Base-by-base conservation (phyloP, 1,140 invertebrate species). In the Caenorhabditis tropicalis region DNA sequence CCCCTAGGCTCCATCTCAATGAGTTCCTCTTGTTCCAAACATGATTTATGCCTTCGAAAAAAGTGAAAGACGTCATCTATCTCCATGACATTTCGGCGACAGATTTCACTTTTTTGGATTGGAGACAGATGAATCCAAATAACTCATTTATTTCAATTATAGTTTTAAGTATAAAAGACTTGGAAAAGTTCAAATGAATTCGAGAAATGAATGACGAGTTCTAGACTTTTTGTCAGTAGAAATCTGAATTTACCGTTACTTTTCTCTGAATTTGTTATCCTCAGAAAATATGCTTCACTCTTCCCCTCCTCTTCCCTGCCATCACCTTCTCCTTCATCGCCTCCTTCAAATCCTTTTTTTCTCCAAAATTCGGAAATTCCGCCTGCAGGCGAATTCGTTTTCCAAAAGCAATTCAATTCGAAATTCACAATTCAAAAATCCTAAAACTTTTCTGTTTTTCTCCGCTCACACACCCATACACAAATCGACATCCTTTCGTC, bases 351-450 rank as follows among this genome's bases (percentile, higher is more conserved):
- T 58, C 53, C 21, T n/a, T 2, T 27, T 58, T 58, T 58, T 29
- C 31, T 21, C 58, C 36, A 24, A 74, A 74, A 74, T 65, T 65
- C 58, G 58, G 16, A 24, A 74, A 74, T 74, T 74, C 65, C 65
- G 65, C 65, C 65, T 43, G 65, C 36, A 74, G 65, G 65, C 65
- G 29, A 74, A 56, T 56, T 74, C 33, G 2, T 43, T 31, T 24
- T 31, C 36, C 65, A 74, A 74, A 74, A 74, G 65, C 65, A 74
- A 74, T 74, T 74, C 65, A 74, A 74, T 74, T 74, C 65, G 65
- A 74, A 74, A 74, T 74, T 74, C 36, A 74, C 36, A 74, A 65
- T 65, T 65, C 58, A 74, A 74, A 74, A 74, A 74, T 74, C 65
- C 65, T 31, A 19, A 65, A 65, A 65, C 58, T 36, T 36, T 65